phyloP scores from a whole-genome alignment of 2,113 vertebrate genomes.

The Grammomys dolichurus region DNA sequence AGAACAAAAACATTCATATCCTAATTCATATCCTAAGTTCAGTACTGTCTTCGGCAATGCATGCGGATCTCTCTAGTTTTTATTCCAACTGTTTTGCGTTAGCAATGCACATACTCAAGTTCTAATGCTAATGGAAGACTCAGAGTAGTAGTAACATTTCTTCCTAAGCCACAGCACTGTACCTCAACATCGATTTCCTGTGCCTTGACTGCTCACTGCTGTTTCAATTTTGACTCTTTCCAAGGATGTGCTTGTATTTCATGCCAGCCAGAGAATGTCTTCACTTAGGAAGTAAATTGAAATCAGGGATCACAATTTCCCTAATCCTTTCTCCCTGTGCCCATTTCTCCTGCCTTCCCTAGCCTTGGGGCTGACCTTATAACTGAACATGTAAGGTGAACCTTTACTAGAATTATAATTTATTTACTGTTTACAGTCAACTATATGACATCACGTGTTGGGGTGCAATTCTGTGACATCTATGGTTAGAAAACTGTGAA shows the following conservation, averaged over 20 bases:
- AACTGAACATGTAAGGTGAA: neutral
- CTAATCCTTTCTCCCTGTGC: neutral
- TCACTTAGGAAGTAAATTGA: neutral
- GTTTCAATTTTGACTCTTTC: constrained; percentile 33
- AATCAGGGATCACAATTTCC: constrained; percentile 5
- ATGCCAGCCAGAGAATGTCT: constrained; percentile 6
- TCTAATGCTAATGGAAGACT: constrained; percentile 32
- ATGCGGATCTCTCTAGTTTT: neutral
- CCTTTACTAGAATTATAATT: neutral
- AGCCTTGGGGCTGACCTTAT: neutral
- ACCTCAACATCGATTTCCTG: neutral
- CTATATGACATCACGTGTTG: neutral
- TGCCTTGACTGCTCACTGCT: neutral
- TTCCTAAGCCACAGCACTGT: neutral
- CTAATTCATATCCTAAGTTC: neutral
- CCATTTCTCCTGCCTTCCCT: neutral
- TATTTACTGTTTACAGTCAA: constrained; percentile 28
- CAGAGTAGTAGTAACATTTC: neutral
- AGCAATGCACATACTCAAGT: neutral
- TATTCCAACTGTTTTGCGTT: neutral
- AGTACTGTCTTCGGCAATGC: neutral
- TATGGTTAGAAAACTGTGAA: neutral
- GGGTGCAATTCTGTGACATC: neutral
- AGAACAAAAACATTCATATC: constrained; percentile 7
- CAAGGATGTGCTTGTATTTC: neutral